Conservation (phyloP, 2,888 invertebrate species). For the Cerastoderma edule region DNA sequence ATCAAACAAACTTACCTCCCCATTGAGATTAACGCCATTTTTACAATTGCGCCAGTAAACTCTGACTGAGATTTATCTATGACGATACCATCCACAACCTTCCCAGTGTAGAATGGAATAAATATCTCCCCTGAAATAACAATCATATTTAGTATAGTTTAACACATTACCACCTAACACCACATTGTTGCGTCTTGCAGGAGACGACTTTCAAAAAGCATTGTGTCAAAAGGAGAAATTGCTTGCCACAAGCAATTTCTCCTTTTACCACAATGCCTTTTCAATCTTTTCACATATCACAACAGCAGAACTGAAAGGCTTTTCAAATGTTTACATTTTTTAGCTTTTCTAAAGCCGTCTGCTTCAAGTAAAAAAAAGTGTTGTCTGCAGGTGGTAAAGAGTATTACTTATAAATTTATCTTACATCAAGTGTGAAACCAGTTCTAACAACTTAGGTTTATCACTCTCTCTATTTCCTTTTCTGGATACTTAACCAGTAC, state of each 20-base stretch:
- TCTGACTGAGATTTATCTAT: conserved; percentile 80
- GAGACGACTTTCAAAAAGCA: background rate
- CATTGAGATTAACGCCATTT: conserved; percentile 68
- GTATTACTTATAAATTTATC: no score
- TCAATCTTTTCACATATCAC: background rate
- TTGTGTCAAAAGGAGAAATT: conserved; percentile 3
- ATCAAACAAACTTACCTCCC: conserved; percentile 71
- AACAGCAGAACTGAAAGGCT: no score
- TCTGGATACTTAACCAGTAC: no score
- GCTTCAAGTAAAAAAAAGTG: no score
- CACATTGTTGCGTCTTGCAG: no score
- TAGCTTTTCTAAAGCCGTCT: no score
- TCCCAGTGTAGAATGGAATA: conserved; percentile 83
- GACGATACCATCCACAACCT: conserved; percentile 84
- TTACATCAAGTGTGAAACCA: no score
- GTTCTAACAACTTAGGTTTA: no score
- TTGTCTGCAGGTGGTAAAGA: no score
- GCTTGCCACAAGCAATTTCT: conserved; percentile 2
- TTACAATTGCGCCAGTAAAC: conserved; percentile 75
- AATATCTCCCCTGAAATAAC: conserved; percentile 82
- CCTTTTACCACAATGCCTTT: background rate
- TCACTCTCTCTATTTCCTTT: no score
- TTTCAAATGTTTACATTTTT: no score
- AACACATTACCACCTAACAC: no score
- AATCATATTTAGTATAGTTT: background rate